Conservation (phyloP, 2,113 vertebrate genomes). For the Vulpes vulpes region DNA sequence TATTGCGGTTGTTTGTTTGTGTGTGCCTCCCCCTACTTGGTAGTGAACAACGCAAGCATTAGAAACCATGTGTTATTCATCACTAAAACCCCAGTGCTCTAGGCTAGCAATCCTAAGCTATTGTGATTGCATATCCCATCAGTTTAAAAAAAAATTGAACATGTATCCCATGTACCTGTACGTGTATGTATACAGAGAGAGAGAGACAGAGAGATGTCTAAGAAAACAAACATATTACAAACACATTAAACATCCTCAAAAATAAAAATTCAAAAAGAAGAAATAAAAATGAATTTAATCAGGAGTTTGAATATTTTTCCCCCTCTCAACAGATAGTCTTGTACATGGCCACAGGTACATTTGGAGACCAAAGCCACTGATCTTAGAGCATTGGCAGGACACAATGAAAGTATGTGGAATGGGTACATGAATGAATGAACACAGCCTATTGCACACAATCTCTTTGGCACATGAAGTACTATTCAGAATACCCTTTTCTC, state of each 20-base stretch:
- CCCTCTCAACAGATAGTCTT: neutral
- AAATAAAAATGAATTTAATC: neutral
- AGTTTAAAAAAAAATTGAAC: neutral
- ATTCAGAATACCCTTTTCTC: neutral
- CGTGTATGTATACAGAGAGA: neutral
- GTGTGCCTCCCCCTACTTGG: neutral
- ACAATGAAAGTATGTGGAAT: neutral
- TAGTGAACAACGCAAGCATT: neutral
- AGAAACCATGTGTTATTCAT: neutral
- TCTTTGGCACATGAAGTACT: neutral
- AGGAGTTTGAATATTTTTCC: neutral
- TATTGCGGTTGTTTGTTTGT: neutral
- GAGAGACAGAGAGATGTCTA: neutral
- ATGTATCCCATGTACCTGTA: neutral
- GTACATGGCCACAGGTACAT: too few relatives aligned
- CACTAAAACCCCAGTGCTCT: neutral
- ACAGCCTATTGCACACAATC: neutral
- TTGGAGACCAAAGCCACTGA: neutral
- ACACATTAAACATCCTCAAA: neutral
- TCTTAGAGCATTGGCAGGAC: neutral
- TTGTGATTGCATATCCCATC: neutral
- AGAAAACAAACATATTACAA: neutral
- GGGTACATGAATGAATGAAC: neutral
- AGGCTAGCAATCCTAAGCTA: neutral
- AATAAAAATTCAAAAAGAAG: neutral